phyloP scores from a whole-genome alignment of 2,797 vertebrate species.

The Pseudochromis fuscus region DNA sequence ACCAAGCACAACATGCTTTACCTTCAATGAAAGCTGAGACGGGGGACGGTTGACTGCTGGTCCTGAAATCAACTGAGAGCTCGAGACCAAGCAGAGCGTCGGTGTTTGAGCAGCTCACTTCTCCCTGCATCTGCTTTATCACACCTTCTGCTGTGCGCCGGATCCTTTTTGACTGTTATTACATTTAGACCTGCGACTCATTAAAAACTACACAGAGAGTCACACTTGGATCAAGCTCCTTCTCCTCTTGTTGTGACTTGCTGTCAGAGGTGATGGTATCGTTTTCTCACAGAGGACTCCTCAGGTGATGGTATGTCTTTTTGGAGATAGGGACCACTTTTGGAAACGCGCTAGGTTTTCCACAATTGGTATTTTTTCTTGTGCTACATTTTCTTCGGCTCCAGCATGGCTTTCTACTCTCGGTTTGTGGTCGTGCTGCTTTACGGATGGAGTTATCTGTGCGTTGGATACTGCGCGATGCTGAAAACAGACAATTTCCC shows the following conservation, averaged over 20 bases:
- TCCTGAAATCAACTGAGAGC: constrained; percentile 72
- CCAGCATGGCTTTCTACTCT: constrained; percentile 83
- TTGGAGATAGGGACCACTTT: constrained; percentile 58
- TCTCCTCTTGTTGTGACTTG: constrained; percentile 12
- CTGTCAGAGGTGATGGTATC: constrained; percentile 62
- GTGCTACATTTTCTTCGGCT: constrained; percentile 8
- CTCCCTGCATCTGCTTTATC: constrained; percentile 23
- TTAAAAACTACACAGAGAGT: constrained; percentile 13
- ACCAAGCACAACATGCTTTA: constrained; percentile 81
- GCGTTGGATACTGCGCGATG: constrained; percentile 81
- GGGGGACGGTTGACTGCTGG: constrained; percentile 63
- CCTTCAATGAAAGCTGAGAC: constrained; percentile 83
- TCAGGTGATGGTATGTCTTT: constrained; percentile 75
- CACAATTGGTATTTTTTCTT: constrained; percentile 17
- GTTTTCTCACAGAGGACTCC: constrained; percentile 26
- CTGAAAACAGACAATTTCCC: constrained; percentile 70
- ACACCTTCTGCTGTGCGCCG: constrained; percentile 38
- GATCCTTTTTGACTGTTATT: not conserved
- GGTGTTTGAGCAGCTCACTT: constrained; percentile 36
- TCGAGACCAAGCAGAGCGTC: constrained; percentile 50
- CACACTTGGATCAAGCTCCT: constrained; percentile 37
- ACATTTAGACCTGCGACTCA: constrained; percentile 3
- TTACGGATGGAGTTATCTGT: constrained; percentile 86
- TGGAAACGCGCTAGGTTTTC: constrained; percentile 51
- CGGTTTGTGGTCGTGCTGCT: constrained; percentile 84